phyloP scores from a whole-genome alignment of 2,888 invertebrate species.

The Ophioninae sp. region DNA sequence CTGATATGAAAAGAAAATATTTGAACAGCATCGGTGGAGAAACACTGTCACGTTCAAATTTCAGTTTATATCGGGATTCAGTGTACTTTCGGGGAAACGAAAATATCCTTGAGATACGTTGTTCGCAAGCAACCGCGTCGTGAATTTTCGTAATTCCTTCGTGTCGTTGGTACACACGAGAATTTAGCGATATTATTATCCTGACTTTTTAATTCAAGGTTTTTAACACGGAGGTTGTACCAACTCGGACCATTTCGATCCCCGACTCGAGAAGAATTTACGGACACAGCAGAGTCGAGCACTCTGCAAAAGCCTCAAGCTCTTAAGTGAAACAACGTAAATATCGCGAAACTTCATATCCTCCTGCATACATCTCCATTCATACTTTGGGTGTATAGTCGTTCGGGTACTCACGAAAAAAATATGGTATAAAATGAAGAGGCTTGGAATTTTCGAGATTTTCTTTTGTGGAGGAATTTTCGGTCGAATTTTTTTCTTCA shows the following conservation, averaged over 20 bases:
- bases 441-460: not conserved
- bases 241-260: not conserved
- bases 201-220: conserved; percentile 4
- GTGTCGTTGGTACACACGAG: not conserved
- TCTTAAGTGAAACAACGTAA: conserved; percentile 36
- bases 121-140: not conserved
- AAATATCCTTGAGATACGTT: not conserved
- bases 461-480: not conserved
- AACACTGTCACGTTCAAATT: not conserved
- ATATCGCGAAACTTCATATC: conserved; percentile 22
- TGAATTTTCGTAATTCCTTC: not conserved
- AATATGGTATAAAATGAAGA: not conserved
- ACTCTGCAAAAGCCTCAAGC: not conserved
- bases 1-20: conserved; percentile 3
- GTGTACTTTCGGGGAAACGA: not conserved
- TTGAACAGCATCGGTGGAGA: not conserved
- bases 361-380: not conserved
- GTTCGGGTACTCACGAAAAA: not conserved
- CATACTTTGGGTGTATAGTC: conserved; percentile 1
- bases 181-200: not conserved
- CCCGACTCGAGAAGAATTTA: not conserved
- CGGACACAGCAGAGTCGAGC: not conserved
- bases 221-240: not conserved
- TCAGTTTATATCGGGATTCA: not conserved
- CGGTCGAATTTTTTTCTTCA: not conserved